Evolutionary conservation across 92 coral and sea anemone genomes (phyloP).

Genomic region (Zoanthus solanderi): DNA sequence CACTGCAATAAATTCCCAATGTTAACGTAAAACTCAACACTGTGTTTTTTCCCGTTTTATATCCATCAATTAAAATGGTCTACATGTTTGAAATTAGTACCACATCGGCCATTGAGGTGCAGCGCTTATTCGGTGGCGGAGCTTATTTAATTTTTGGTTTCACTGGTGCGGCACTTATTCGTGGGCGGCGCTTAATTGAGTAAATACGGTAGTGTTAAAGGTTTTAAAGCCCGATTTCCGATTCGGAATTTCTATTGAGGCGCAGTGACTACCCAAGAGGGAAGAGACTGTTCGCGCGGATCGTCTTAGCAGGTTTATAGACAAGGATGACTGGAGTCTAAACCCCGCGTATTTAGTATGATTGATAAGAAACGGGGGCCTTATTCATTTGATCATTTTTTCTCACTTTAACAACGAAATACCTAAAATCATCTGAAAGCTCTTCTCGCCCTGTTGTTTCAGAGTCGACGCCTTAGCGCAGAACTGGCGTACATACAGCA

Average conservation of each 20-base stretch:
- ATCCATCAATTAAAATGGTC: too few species aligned
- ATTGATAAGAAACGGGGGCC: conserved; percentile 15
- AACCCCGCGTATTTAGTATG: conserved; percentile 8
- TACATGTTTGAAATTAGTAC: too few species aligned
- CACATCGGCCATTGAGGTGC: too few species aligned
- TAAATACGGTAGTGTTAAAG: not conserved
- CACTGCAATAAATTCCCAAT: too few species aligned
- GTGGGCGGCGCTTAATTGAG: too few species aligned
- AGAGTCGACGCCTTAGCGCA: conserved; percentile 41
- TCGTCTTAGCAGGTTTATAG: not conserved
- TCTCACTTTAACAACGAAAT: not conserved
- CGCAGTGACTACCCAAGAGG: conserved; percentile 51
- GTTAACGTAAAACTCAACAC: too few species aligned
- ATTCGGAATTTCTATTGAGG: conserved; percentile 51
- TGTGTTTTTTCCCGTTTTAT: too few species aligned
- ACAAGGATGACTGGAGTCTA: not conserved
- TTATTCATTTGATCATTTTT: conserved; percentile 24
- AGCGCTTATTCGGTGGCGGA: too few species aligned
- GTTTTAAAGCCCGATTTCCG: conserved; percentile 32
- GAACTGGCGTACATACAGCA: conserved; percentile 39
- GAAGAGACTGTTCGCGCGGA: conserved; percentile 22
- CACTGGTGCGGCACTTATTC: too few species aligned
- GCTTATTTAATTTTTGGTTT: too few species aligned
- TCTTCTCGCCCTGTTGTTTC: conserved; percentile 26
- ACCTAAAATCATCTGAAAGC: conserved; percentile 16